A percentile compares a stretch with the other conserved stretches of the same genome.
These are phyloP conservation scores for Zaprionus obscuricornis DNA, from an alignment of 2,888 invertebrate species.

Conservation along the genomic window DNA sequence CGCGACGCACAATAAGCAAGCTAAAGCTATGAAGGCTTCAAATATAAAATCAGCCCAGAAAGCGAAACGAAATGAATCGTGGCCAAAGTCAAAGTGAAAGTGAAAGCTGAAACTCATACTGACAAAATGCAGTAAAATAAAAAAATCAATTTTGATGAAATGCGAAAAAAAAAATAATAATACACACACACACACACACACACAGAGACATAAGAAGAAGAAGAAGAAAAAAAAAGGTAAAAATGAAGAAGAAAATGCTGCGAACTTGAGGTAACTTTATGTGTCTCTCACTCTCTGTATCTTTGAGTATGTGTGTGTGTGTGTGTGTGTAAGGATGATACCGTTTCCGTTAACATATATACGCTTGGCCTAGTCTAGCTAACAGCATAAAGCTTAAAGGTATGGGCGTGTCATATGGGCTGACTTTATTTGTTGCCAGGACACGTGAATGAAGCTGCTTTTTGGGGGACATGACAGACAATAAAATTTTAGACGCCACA, in stretches of 20 bases:
- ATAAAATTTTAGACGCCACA: conserved; percentile 65
- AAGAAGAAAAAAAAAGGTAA: background rate
- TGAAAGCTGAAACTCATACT: conserved; percentile 31
- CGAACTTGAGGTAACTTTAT: conserved; percentile 5
- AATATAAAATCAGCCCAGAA: conserved; percentile 6
- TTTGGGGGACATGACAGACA: conserved; percentile 62
- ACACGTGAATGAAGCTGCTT: conserved; percentile 51
- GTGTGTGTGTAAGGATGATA: no score
- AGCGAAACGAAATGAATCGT: conserved; percentile 50
- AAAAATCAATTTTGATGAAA: conserved; percentile 71
- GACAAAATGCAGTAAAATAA: background rate
- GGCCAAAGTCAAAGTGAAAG: conserved; percentile 49
- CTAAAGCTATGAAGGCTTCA: background rate
- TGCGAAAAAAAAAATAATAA: conserved; percentile 35
- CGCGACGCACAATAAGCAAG: conserved; percentile 7
- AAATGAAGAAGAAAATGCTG: conserved; percentile 3
- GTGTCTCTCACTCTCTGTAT: no score
- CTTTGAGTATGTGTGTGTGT: no score
- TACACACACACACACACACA: conserved; percentile 20
- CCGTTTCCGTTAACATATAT: conserved; percentile 29
- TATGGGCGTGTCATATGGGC: conserved; percentile 9
- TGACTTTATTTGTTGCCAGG: conserved; percentile 48
- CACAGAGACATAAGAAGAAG: conserved; percentile 1
- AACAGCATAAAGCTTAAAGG: no score
- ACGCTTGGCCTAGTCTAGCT: no score